phyloP scores from a whole-genome alignment of 2,113 vertebrate genomes.

The Procavia capensis region DNA sequence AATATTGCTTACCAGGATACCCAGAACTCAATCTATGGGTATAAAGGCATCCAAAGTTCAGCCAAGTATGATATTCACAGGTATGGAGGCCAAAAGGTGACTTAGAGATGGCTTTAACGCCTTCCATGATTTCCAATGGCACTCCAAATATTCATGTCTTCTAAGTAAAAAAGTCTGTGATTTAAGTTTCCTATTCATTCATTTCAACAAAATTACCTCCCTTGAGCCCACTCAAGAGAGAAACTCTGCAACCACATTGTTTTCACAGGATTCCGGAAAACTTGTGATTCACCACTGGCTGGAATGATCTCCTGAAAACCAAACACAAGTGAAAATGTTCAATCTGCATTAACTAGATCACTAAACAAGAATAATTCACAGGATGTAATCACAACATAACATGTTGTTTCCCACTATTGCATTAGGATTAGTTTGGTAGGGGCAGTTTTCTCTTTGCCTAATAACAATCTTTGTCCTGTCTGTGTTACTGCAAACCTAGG shows the following conservation, averaged over 20 bases:
- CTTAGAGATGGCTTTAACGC: not conserved
- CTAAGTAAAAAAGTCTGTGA: not conserved
- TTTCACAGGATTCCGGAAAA: not conserved
- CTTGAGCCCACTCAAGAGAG: not conserved
- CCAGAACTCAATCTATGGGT: not conserved
- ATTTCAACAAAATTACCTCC: not conserved
- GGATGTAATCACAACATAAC: not conserved
- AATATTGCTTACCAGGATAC: not conserved
- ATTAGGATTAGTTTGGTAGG: not conserved
- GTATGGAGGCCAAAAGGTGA: not conserved
- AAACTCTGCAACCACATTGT: not conserved
- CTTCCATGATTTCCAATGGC: not conserved
- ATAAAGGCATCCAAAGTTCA: not conserved
- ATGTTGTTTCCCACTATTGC: constrained; percentile 9
- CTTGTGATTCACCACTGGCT: not conserved
- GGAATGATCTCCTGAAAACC: constrained; percentile 1
- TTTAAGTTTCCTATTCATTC: not conserved
- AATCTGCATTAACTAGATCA: not conserved
- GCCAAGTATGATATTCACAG: not conserved
- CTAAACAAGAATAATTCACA: constrained; percentile 46
- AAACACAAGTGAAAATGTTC: not conserved
- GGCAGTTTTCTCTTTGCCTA: not conserved
- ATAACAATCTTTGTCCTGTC: not conserved
- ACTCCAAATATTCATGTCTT: not conserved
- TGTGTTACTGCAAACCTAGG: no score